Base-by-base conservation (phyloP, 2,888 invertebrate species). In the Orchesella flavescens region DNA sequence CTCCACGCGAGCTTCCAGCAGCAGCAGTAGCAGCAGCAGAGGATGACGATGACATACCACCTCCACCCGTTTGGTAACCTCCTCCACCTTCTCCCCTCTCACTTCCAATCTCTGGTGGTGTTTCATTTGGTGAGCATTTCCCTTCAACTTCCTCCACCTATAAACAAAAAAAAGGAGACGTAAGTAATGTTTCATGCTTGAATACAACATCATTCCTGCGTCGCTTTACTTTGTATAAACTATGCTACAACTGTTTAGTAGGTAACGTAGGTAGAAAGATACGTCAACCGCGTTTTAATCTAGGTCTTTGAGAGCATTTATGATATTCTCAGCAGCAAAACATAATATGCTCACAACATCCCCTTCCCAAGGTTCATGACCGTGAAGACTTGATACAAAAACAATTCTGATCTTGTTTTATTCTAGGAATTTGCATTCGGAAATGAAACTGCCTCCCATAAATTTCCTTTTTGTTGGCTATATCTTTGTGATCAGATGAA, bases 91-190 rank as follows among this genome's bases (percentile, higher is more conserved):
- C 83, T 53, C 84, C 85, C 79, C 83, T 83, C n/a, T 88, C 88
- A 23, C 86, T 85, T 57, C 85, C 85, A 24, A 83, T 83, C 24
- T 85, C 85, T 68, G 82, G 75, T 24, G 82, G 75, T n/a, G 88
- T 88, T 61, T 88, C 88, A 86, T 86, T 87, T 49, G 88, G 88
- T 74, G 88, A 87, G 61, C 85, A 86, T 76, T 87, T 88, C 72
- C 89, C 89, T 84, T 89, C 89, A 69, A 89, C 88, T 87, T 89
- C 89, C 87, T 89, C 89, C 88, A 89, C 89, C 90, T 89, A 87
- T 23, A 87, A 83, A 71, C 53, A 78, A 69, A 77, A 75, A n/a
- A n/a, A n/a, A n/a, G n/a, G n/a, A 34, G 34, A 7, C 34, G 7
- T 34, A 34, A 34, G 7, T 34, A 4, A 34, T 34, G 34, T 34